A percentile compares a stretch with the other conserved stretches of the same genome.
These are phyloP conservation scores for Hyppa rectilinea DNA, from an alignment of 2,888 invertebrate species.

Conservation along the genomic window DNA sequence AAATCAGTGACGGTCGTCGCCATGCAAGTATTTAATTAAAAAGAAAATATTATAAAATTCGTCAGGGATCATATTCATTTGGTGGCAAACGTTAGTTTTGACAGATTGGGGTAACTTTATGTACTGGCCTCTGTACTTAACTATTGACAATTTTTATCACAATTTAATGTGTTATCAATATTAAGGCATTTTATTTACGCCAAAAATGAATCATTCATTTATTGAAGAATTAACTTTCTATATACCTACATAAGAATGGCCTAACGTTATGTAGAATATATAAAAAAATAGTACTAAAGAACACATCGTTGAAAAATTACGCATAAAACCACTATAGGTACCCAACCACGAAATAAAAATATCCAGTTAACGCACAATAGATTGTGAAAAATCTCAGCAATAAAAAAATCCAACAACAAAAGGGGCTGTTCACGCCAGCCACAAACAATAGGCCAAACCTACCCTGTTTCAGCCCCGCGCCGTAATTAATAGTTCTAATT, in stretches of 20 bases:
- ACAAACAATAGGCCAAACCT: constrained; percentile 39
- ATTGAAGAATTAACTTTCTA: too few species aligned
- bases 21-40: background rate
- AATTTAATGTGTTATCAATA: too few species aligned
- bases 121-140: too few species aligned
- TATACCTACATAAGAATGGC: too few species aligned
- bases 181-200: too few species aligned
- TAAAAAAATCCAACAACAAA: constrained; percentile 49
- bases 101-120: too few species aligned
- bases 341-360: constrained; percentile 13
- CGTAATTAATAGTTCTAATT: constrained; percentile 63
- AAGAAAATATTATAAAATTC: background rate
- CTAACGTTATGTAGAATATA: too few species aligned
- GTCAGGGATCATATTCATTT: too few species aligned
- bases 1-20: background rate
- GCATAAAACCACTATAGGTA: background rate
- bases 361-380: constrained; percentile 25
- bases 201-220: too few species aligned
- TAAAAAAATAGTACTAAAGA: too few species aligned
- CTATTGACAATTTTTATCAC: too few species aligned
- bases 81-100: too few species aligned
- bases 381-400: constrained; percentile 34
- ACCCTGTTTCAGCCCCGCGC: constrained; percentile 25
- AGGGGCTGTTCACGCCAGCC: constrained; percentile 1
- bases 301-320: background rate